A percentile compares a stretch with the other conserved stretches of the same genome.
These are phyloP conservation scores for Brienomyrus longianalis DNA, from an alignment of 2,113 vertebrate genomes.

Conservation along the genomic window DNA sequence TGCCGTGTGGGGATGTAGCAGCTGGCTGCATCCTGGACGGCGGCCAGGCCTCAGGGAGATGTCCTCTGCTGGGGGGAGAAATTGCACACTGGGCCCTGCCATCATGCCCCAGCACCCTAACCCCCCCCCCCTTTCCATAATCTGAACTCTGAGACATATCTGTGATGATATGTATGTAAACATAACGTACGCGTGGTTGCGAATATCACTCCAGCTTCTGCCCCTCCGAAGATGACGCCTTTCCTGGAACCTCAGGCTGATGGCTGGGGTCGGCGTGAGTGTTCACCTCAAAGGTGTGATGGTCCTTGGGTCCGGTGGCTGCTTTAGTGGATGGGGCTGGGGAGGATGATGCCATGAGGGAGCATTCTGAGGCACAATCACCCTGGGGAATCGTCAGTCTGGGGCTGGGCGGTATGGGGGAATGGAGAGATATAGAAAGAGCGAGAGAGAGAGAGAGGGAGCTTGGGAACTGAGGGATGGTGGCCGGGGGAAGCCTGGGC, in stretches of 20 bases:
- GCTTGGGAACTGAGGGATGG: background rate
- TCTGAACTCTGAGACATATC: background rate
- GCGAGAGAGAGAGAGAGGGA: background rate
- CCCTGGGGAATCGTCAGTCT: too few species aligned
- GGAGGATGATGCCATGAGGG: background rate
- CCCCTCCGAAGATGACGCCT: background rate
- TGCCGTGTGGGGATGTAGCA: background rate
- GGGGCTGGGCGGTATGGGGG: background rate
- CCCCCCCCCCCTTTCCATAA: background rate
- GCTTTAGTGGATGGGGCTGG: background rate
- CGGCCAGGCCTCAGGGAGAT: background rate
- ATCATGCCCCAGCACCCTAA: background rate
- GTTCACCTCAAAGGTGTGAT: conserved; percentile 39
- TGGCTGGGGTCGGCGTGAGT: conserved; percentile 29
- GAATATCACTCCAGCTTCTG: background rate
- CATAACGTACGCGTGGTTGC: background rate
- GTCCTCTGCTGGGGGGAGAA: background rate
- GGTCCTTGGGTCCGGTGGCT: conserved; percentile 18
- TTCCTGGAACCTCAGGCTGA: background rate
- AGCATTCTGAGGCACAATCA: background rate
- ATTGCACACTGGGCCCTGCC: background rate
- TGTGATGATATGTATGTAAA: background rate
- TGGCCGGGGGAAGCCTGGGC: background rate
- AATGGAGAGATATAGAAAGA: background rate
- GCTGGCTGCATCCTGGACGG: background rate